These are phyloP conservation scores for Delia radicum DNA, from an alignment of 1,140 invertebrate species.

Conservation along the genomic window DNA sequence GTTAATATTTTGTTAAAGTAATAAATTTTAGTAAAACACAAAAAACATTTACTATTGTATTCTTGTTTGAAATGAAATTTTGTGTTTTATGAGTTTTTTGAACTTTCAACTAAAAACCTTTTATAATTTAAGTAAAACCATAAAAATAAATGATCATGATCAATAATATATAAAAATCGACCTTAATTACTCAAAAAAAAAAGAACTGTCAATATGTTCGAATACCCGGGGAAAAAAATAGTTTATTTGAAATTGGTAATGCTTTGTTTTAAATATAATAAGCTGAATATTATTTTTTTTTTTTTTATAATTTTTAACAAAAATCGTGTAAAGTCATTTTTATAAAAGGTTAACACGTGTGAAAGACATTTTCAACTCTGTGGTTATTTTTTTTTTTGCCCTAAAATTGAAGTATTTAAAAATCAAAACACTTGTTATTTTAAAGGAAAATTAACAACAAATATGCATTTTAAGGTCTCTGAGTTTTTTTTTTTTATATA, in stretches of 20 bases:
- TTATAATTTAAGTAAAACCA: neutral
- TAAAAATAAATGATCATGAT: neutral
- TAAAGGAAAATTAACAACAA: no score
- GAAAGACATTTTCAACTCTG: no score
- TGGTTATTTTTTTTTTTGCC: no score
- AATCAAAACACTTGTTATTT: neutral
- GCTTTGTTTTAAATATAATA: no score
- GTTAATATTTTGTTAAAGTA: no score
- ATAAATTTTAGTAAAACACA: neutral
- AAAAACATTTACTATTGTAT: neutral
- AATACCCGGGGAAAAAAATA: no score
- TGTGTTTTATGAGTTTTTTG: constrained; percentile 18
- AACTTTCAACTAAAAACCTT: constrained; percentile 1
- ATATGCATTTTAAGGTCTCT: no score
- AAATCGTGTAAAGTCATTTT: constrained; percentile 10
- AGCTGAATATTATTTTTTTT: no score
- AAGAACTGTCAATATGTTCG: neutral
- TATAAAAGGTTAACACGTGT: constrained; percentile 20
- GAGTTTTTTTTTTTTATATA: no score
- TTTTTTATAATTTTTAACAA: neutral
- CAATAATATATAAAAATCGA: neutral
- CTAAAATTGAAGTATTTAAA: neutral
- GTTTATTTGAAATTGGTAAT: no score
- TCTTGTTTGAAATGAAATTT: neutral
- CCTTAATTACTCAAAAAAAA: no score